These are phyloP conservation scores for Lepidurus arcticus DNA, from an alignment of 1,140 invertebrate genomes.

Conservation along the genomic window DNA sequence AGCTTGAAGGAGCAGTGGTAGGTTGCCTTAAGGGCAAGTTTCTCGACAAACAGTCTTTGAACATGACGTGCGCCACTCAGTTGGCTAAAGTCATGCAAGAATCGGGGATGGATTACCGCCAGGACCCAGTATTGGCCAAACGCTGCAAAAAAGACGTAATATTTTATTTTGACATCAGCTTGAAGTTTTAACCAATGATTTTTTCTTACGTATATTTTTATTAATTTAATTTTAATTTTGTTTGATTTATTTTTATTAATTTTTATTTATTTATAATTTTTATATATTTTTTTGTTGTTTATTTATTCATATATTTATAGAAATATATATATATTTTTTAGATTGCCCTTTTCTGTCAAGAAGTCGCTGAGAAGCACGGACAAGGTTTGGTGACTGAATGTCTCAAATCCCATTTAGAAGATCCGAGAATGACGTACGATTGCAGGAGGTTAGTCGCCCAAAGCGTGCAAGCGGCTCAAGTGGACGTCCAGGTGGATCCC, in stretches of 20 bases:
- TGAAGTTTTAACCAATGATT: no score
- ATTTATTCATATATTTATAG: neutral
- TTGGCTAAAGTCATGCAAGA: slow-evolving; percentile 74
- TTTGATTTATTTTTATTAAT: neutral
- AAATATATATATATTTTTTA: slow-evolving; percentile 29
- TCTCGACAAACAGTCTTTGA: slow-evolving; percentile 51
- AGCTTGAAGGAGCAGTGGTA: slow-evolving; percentile 42
- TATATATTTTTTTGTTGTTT: neutral
- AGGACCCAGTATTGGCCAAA: slow-evolving; percentile 73
- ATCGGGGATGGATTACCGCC: slow-evolving; percentile 75
- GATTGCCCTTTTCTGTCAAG: slow-evolving; percentile 26
- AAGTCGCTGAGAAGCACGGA: slow-evolving; percentile 32
- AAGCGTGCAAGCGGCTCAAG: slow-evolving; percentile 52
- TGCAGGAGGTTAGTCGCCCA: slow-evolving; percentile 72
- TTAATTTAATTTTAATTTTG: no score
- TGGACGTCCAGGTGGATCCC: slow-evolving; percentile 56
- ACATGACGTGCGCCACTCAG: slow-evolving; percentile 69
- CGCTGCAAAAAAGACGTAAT: slow-evolving; percentile 59
- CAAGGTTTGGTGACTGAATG: slow-evolving; percentile 70
- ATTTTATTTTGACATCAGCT: slow-evolving; percentile 14
- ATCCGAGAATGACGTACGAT: slow-evolving; percentile 63
- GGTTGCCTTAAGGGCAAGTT: slow-evolving; percentile 37
- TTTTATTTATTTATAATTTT: neutral
- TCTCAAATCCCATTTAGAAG: slow-evolving; percentile 70
- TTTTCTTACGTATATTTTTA: no score